A percentile compares a stretch with the other conserved stretches of the same genome.
Evolutionary conservation across 1,140 invertebrate species (phyloP).

Genomic region (Macrobrachium nipponense): DNA sequence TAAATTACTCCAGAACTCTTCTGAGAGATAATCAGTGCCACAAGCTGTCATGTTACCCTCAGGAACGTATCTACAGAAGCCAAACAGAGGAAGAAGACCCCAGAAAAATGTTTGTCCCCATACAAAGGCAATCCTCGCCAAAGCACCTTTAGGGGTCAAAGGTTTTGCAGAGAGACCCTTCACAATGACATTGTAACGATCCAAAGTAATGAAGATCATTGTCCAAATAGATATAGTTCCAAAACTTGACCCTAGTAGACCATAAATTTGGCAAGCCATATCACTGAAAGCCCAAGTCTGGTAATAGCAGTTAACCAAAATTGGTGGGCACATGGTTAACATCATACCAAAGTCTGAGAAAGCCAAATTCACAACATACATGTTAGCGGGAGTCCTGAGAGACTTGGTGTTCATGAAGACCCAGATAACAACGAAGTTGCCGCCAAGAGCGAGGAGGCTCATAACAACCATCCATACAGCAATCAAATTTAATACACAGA

Average conservation of each 20-base stretch:
- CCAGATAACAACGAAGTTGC: conserved; percentile 71
- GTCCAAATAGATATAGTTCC: conserved; percentile 75
- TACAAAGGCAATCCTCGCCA: neutral
- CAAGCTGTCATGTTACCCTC: conserved; percentile 64
- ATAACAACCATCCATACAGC: conserved; percentile 81
- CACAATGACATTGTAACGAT: no score
- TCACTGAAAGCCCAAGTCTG: conserved; percentile 71
- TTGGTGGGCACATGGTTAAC: conserved; percentile 76
- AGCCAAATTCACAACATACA: conserved; percentile 86
- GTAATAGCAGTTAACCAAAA: conserved; percentile 81
- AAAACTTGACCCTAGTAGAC: conserved; percentile 73
- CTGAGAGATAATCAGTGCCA: conserved; percentile 64
- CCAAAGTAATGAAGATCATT: no score
- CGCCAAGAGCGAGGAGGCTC: conserved; percentile 78
- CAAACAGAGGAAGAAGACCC: conserved; percentile 64
- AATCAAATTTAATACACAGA: conserved; percentile 83
- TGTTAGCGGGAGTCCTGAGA: conserved; percentile 84
- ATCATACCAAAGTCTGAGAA: conserved; percentile 87
- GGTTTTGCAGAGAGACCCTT: neutral
- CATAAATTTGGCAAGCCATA: conserved; percentile 66
- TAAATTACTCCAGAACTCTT: neutral
- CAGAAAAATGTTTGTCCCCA: neutral
- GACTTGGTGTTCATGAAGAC: conserved; percentile 83
- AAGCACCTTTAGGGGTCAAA: neutral
- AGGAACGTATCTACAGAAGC: conserved; percentile 65